Evolutionary conservation across 2,113 vertebrate species (phyloP), one percentile per base, ranked within the genome.

Genomic region (Carollia perspicillata): DNA sequence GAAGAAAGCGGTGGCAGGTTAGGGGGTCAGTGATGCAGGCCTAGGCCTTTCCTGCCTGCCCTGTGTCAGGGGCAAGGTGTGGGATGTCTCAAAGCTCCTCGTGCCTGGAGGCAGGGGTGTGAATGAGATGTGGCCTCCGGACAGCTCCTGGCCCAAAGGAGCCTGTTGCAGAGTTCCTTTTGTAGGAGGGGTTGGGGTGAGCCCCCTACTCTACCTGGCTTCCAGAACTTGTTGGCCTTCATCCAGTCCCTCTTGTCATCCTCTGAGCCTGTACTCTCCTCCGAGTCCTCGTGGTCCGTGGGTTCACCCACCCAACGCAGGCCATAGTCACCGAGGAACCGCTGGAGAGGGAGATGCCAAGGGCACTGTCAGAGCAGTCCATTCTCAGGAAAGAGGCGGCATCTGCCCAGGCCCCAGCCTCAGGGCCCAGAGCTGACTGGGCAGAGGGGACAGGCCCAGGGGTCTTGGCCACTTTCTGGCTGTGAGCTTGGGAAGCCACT

Each of bases 261-360:
- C 30, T 95, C 87, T 74, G 72, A 28, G 23, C 6, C 35, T 0
- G 33, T 33, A n/a, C 88, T 71, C n/a, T 80, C 14, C 2, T 95
- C 97, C 0, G 77, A 92, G 66, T 88, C 69, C 93, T 97, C 37
- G 58, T 55, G 42, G 84, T 90, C 30, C 63, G 51, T 2, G 68
- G 72, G 88, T 40, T 98, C 98, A 22, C 99, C 99, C 30, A 99
- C 99, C 99, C 99, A 99, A 71, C 99, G 97, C 98, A 99, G 98
- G n/a, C 99, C 99, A 0, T 99, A 99, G 97, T 99, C 99, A 18
- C 77, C 94, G 18, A 99, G 98, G 98, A 99, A 99, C 3, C 28
- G 72, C 99, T 99, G 98, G 1, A 60, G 6, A 83, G 55, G 51
- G 58, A 68, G 42, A 83, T 1, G 0, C 12, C 3, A 14, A 40